Base-by-base conservation (phyloP, 2,797 vertebrate genomes). In the Apogon talboti region DNA sequence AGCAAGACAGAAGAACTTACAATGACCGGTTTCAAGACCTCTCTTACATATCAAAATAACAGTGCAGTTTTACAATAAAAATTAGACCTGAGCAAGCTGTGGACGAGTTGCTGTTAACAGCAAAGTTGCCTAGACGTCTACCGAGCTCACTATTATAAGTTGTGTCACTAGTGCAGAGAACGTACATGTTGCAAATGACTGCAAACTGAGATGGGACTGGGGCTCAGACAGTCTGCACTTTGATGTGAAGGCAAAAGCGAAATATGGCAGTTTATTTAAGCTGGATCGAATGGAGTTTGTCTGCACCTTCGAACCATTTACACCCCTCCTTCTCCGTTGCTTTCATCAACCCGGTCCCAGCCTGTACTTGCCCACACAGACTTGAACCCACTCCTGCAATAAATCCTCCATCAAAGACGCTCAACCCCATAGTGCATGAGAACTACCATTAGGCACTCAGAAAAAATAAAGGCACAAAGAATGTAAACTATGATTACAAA, bases 281-380 rank as follows among this genome's bases (percentile, higher is more conserved):
- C 92, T 94, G 94, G 94, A 95, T 94, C 83, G 88, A 90, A 93
- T 89, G 76, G 89, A 91, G 94, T 95, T 95, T 93, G 92, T 92
- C 92, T 96, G 94, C 94, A 95, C 94, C 96, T 94, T 95, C 93
- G 86, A 95, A 95, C 93, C 89, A 16, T 71, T 81, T 71, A 50
- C 48, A 10, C 68, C 79, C 61, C 83, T 84, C 78, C 82, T 51
- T 67, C 75, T 37, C 48, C 30, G 28, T 43, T 16, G 65, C 89
- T 91, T 90, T 89, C 79, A 90, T 87, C 87, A 87, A 66, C 54
- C 78, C 49, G 5, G 62, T 63, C 76, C 13, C 58, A 52, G 71
- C 33, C 30, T 64, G 40, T 44, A 70, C 81, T 82, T 80, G 79
- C 84, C 83, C 76, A 86, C 82, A 72, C 88, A 87, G 84, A 83